Conservation (phyloP, 2,888 invertebrate species). For the Hypercompe scribonia region DNA sequence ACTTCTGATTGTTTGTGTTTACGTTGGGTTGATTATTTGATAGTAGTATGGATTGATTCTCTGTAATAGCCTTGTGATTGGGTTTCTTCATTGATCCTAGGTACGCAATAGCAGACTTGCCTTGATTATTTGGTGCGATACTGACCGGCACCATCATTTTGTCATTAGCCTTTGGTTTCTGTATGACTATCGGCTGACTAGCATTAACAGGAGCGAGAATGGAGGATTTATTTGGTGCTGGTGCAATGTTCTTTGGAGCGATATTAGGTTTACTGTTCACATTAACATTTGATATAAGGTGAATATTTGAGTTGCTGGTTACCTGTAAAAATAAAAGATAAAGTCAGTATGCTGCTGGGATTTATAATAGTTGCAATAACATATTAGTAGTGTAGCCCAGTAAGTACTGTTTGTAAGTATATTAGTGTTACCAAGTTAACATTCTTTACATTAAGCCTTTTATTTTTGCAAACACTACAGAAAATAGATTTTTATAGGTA, state of each 20-base stretch:
- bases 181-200: constrained; percentile 86
- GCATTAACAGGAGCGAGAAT: constrained; percentile 76
- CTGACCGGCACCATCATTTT: constrained; percentile 84
- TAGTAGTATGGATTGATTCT: constrained; percentile 80
- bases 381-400: neutral
- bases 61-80: constrained; percentile 69
- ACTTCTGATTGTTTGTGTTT: constrained; percentile 82
- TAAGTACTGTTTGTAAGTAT: neutral
- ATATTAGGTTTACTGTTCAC: constrained; percentile 77
- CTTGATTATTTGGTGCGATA: constrained; percentile 71
- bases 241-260: constrained; percentile 69
- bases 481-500: neutral
- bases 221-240: constrained; percentile 73
- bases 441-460: neutral
- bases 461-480: too few relatives aligned
- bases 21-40: constrained; percentile 79
- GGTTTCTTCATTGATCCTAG: constrained; percentile 86
- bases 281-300: constrained; percentile 78
- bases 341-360: neutral
- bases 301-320: constrained; percentile 77
- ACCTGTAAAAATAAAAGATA: constrained; percentile 68
- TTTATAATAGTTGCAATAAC: too few relatives aligned
- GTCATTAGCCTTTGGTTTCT: constrained; percentile 82
- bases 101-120: constrained; percentile 85
- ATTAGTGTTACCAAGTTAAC: neutral